Conservation (phyloP, 2,888 invertebrate genomes). For the Minunthozetes semirufus region DNA sequence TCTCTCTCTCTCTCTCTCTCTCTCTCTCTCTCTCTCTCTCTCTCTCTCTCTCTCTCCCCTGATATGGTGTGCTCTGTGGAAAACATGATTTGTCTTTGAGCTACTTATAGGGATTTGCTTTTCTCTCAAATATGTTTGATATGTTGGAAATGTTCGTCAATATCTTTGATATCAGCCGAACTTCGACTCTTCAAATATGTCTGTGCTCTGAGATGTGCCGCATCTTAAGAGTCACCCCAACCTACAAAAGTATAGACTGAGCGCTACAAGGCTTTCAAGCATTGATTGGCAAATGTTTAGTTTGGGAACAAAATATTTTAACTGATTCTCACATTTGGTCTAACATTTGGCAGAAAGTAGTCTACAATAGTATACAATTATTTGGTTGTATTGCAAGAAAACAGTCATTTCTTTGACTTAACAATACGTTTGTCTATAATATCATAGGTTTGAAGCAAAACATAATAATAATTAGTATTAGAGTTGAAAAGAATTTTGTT, state of each 20-base stretch:
- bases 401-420: no score
- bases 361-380: neutral
- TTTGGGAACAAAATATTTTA: neutral
- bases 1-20: no score
- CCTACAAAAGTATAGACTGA: neutral
- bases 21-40: neutral
- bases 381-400: neutral
- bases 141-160: neutral
- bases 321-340: neutral
- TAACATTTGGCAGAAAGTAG: neutral
- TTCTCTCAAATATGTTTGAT: neutral
- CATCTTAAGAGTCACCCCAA: neutral
- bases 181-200: neutral
- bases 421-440: no score
- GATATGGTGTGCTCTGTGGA: neutral
- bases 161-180: conserved; percentile 21
- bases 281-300: conserved; percentile 19
- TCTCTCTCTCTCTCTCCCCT: neutral
- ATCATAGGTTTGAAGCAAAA: no score
- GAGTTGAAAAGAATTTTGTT: neutral
- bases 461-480: no score
- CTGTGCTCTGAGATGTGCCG: neutral
- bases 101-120: conserved; percentile 20
- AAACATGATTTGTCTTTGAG: conserved; percentile 30
- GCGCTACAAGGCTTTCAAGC: neutral